phyloP scores from a whole-genome alignment of 1,140 invertebrate genomes.

The Leptestheria dahalacensis region DNA sequence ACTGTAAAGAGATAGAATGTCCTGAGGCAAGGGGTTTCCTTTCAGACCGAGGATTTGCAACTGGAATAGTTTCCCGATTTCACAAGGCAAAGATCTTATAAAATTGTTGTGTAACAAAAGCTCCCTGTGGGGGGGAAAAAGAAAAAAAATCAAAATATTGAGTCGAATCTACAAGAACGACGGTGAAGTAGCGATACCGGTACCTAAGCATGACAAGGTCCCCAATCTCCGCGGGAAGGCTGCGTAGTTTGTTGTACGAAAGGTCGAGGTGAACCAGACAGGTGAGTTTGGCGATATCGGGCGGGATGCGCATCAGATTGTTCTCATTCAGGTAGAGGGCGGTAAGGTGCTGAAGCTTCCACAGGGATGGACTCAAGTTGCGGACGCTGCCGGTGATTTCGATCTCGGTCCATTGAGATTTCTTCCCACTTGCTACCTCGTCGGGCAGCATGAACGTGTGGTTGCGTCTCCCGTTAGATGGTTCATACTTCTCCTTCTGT shows the following conservation, averaged over 20 bases:
- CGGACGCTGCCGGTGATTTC: slow-evolving; percentile 60
- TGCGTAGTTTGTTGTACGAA: slow-evolving; percentile 83
- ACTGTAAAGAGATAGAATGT: slow-evolving; percentile 77
- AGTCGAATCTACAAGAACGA: neutral
- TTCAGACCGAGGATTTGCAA: slow-evolving; percentile 75
- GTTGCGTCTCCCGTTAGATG: slow-evolving; percentile 40
- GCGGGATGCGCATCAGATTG: slow-evolving; percentile 66
- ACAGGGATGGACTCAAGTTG: slow-evolving; percentile 77
- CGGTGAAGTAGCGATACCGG: slow-evolving; percentile 13
- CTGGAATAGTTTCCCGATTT: slow-evolving; percentile 94
- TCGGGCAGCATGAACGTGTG: slow-evolving; percentile 84
- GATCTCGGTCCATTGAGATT: slow-evolving; percentile 69
- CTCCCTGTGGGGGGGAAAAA: slow-evolving; percentile 59
- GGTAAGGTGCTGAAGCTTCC: slow-evolving; percentile 78
- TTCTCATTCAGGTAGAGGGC: slow-evolving; percentile 91
- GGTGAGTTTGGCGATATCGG: slow-evolving; percentile 66
- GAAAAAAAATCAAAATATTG: slow-evolving; percentile 13
- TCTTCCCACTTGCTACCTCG: slow-evolving; percentile 77
- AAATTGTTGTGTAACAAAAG: slow-evolving; percentile 86
- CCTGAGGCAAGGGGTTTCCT: slow-evolving; percentile 86
- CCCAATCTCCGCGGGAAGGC: slow-evolving; percentile 85
- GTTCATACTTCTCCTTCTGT: slow-evolving; percentile 25
- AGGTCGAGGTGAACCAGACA: slow-evolving; percentile 79
- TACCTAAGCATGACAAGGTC: slow-evolving; percentile 83
- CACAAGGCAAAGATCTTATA: slow-evolving; percentile 81